Conservation (phyloP, 1,140 invertebrate genomes). For the Ptiloglossa arizonensis region DNA sequence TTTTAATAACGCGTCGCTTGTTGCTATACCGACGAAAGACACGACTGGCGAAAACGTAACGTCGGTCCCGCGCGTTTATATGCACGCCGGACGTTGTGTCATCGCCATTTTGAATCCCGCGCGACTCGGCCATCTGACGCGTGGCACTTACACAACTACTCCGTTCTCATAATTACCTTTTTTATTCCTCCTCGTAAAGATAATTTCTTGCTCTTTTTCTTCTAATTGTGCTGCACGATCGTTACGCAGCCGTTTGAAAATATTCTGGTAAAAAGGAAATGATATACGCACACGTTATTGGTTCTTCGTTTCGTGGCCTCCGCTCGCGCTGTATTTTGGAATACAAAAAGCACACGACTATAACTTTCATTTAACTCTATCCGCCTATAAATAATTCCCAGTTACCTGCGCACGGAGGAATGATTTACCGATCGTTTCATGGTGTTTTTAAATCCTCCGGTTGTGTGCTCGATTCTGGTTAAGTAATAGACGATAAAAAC, state of each 20-base stretch:
- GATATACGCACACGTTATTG: neutral
- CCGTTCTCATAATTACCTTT: neutral
- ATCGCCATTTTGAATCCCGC: conserved; percentile 22
- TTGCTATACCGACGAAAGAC: conserved; percentile 46
- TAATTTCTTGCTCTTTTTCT: neutral
- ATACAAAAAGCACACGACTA: neutral
- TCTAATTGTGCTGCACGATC: neutral
- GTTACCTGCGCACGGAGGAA: neutral
- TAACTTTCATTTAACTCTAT: neutral
- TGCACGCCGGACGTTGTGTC: neutral
- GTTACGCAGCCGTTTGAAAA: neutral
- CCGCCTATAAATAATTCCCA: neutral
- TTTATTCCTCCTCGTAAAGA: neutral
- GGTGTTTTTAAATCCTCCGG: neutral
- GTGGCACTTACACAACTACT: conserved; percentile 19
- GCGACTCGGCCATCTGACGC: conserved; percentile 8
- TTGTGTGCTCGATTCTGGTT: neutral
- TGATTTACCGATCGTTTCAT: too few relatives aligned
- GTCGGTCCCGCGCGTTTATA: neutral
- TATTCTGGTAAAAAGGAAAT: neutral
- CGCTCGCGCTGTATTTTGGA: neutral
- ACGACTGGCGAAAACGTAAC: conserved; percentile 36
- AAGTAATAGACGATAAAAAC: neutral
- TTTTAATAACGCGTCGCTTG: conserved; percentile 69
- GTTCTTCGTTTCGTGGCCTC: too few relatives aligned